phyloP scores from a whole-genome alignment of 2,113 vertebrate species.

The Clupea harengus region DNA sequence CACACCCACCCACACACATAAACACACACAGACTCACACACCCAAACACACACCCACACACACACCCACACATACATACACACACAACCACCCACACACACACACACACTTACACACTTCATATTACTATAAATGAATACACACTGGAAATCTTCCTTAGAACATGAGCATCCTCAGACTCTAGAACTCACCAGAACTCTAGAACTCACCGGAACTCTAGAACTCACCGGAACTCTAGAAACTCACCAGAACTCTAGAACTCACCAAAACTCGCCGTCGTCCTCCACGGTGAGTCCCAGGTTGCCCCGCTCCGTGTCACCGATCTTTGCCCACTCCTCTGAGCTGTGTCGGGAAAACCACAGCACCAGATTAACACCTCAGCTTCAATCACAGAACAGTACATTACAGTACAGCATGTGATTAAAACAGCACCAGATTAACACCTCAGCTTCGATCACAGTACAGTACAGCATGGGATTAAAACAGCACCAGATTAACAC shows the following conservation, averaged over 20 bases:
- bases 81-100: too few species aligned
- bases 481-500: neutral
- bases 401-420: neutral
- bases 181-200: neutral
- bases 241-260: neutral
- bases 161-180: neutral
- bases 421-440: neutral
- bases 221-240: constrained; percentile 94
- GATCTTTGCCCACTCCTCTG: constrained; percentile 89
- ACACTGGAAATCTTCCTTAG: too few species aligned
- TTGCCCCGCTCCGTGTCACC: constrained; percentile 75
- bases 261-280: constrained; percentile 97
- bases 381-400: too few species aligned
- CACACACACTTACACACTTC: too few species aligned
- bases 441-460: too few species aligned
- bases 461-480: neutral
- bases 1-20: too few species aligned
- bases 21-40: too few species aligned
- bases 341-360: constrained; percentile 65
- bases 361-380: neutral
- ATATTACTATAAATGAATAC: too few species aligned
- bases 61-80: too few species aligned
- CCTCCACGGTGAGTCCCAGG: constrained; percentile 81
- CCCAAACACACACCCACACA: too few species aligned
- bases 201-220: too few species aligned